phyloP scores from a whole-genome alignment of 2,113 vertebrate genomes.

The Himantopus leucocephalus region DNA sequence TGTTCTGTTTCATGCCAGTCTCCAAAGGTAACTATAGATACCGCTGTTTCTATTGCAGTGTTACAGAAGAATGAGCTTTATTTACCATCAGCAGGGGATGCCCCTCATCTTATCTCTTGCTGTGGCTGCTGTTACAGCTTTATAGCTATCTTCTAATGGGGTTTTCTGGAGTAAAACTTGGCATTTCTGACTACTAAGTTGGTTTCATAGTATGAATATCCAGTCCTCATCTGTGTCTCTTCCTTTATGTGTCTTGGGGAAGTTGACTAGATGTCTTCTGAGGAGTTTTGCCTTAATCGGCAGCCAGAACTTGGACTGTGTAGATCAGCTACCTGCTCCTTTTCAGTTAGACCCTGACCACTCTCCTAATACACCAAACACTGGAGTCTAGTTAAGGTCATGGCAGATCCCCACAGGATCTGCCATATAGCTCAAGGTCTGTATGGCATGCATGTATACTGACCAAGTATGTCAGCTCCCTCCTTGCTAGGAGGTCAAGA shows the following conservation, averaged over 20 bases:
- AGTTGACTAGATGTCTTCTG: neutral
- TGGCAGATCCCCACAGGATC: neutral
- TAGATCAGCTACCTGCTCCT: neutral
- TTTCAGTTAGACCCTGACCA: neutral
- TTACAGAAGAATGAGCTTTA: neutral
- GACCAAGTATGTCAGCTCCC: neutral
- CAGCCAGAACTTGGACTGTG: neutral
- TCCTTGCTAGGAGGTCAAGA: neutral
- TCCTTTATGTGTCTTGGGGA: neutral
- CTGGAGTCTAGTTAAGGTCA: neutral
- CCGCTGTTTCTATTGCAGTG: neutral
- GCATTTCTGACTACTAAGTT: neutral
- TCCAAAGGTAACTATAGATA: neutral
- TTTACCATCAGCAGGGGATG: neutral
- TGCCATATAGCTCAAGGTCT: neutral
- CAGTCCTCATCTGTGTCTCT: neutral
- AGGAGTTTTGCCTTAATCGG: neutral
- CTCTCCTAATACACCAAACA: fast-evolving
- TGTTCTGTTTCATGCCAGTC: neutral
- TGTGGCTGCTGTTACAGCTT: neutral
- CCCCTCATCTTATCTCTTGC: neutral
- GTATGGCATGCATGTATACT: neutral
- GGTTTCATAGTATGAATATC: neutral
- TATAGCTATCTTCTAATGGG: neutral
- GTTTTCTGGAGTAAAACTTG: neutral